Percentiles rank a stretch among this genome's conserved stretches.
Evolutionary conservation across 2,113 vertebrate species (phyloP).

Genomic region (Cryptomyrus ogoouensis): DNA sequence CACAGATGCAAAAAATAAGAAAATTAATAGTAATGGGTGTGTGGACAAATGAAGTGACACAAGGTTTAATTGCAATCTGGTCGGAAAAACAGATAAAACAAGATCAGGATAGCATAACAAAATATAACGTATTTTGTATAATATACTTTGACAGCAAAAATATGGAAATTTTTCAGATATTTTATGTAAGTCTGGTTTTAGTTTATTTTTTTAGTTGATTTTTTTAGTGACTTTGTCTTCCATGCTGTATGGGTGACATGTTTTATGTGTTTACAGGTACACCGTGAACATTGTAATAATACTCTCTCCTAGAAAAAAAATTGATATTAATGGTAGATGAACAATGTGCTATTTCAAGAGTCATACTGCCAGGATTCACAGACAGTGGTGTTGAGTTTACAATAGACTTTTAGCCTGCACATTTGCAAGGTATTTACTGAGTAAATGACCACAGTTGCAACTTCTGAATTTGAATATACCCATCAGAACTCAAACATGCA

Average conservation of each 20-base stretch:
- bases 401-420: not conserved
- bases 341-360: not conserved
- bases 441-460: not conserved
- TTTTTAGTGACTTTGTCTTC: not conserved
- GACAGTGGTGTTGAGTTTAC: not conserved
- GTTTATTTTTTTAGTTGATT: no score
- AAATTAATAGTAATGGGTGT: no score
- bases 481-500: not conserved
- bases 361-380: not conserved
- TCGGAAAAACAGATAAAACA: no score
- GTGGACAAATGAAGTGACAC: no score
- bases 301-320: not conserved
- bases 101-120: no score
- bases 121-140: no score
- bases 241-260: not conserved
- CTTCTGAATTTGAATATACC: not conserved
- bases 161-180: no score
- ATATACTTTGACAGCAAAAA: no score
- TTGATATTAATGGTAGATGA: not conserved
- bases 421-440: not conserved
- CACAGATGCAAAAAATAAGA: no score
- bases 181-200: no score
- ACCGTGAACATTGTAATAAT: not conserved
- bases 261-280: constrained; percentile 1
- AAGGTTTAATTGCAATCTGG: no score